Conservation (phyloP, 2,888 invertebrate genomes). For the Incurvaria masculella region DNA sequence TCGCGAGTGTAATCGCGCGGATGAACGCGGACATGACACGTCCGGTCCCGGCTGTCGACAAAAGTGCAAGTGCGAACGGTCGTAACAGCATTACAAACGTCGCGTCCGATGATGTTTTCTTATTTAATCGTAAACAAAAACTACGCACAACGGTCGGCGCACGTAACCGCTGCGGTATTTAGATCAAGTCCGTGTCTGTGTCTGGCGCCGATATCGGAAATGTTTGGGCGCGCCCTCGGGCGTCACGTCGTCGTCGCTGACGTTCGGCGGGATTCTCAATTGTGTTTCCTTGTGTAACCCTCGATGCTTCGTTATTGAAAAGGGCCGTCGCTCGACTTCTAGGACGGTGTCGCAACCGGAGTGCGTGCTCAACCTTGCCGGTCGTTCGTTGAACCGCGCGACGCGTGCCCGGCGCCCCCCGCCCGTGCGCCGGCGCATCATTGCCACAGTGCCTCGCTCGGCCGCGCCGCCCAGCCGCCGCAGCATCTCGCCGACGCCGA, state of each 20-base stretch:
- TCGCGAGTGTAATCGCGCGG: slow-evolving; percentile 38
- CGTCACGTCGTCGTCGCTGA: no score
- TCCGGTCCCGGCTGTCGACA: slow-evolving; percentile 35
- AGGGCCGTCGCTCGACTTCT: no score
- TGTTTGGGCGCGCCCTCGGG: no score
- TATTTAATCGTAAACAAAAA: neutral
- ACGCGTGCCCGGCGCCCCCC: no score
- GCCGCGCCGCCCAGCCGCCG: no score
- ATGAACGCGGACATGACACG: slow-evolving; percentile 30
- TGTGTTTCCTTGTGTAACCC: no score
- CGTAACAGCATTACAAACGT: slow-evolving; percentile 24
- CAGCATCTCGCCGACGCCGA: no score
- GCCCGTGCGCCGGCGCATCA: no score
- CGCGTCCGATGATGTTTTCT: neutral
- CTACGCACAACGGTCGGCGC: neutral
- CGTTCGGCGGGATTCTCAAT: no score
- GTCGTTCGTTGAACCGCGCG: neutral
- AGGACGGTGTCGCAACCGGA: neutral
- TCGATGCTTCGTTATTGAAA: no score
- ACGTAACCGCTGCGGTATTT: neutral
- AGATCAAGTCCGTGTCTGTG: neutral
- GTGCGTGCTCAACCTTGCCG: neutral
- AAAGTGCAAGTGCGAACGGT: slow-evolving; percentile 42
- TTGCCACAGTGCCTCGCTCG: no score
- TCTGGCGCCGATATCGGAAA: no score